Evolutionary conservation across 2,113 vertebrate genomes (phyloP).

Genomic region (Stomatorhinus ivindoensis): DNA sequence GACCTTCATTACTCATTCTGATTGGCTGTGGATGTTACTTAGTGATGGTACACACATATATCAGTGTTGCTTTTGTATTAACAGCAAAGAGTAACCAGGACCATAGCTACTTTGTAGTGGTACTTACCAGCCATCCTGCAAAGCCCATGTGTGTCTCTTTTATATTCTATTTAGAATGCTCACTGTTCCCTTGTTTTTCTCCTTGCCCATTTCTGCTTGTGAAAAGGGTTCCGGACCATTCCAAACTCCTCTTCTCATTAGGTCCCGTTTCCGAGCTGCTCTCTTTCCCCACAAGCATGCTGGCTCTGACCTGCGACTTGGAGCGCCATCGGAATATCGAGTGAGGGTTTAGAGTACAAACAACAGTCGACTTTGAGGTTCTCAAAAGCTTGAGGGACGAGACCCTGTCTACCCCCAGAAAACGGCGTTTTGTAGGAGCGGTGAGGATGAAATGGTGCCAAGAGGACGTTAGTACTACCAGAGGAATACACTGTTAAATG

Average conservation of each 20-base stretch:
- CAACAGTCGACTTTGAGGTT: constrained; percentile 40
- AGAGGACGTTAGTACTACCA: constrained; percentile 61
- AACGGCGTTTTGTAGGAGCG: constrained; percentile 42
- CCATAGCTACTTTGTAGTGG: neutral
- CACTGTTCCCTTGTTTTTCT: neutral
- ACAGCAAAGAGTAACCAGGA: neutral
- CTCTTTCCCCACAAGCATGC: neutral
- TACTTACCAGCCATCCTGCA: neutral
- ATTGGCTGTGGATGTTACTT: neutral
- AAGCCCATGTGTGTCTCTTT: neutral
- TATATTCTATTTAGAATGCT: neutral
- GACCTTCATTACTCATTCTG: neutral
- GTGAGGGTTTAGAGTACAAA: constrained; percentile 45
- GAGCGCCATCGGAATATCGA: constrained; percentile 17
- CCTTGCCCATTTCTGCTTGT: neutral
- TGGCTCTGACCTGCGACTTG: constrained; percentile 25
- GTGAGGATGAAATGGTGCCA: constrained; percentile 38
- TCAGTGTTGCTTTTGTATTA: neutral
- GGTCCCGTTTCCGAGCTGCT: constrained; percentile 4
- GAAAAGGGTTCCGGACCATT: neutral
- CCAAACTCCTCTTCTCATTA: neutral
- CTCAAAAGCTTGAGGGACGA: constrained; percentile 40
- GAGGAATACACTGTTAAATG: constrained; percentile 69
- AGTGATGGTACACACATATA: neutral
- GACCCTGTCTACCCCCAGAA: constrained; percentile 38